Evolutionary conservation across 1,140 invertebrate species (phyloP).

Genomic region (Drosophila erecta): DNA sequence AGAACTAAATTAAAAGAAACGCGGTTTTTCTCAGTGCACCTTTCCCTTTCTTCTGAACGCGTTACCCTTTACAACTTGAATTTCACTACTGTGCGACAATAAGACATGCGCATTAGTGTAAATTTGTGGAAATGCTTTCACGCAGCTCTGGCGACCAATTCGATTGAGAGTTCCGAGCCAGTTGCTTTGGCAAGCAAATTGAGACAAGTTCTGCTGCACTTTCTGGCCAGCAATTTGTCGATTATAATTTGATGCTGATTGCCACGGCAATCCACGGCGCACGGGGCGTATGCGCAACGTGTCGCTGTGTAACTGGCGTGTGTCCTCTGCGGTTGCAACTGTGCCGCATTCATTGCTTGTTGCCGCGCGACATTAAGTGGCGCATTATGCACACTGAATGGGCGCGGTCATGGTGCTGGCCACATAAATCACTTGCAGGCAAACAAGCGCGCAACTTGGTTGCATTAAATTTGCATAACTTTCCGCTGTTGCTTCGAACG

Average conservation of each 20-base stretch:
- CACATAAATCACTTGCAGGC: constrained; percentile 80
- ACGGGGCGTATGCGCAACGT: constrained; percentile 35
- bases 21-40: background rate
- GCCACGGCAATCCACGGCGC: background rate
- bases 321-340: constrained; percentile 21
- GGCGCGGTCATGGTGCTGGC: constrained; percentile 59
- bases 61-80: background rate
- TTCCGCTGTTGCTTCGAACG: constrained; percentile 44
- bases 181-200: constrained; percentile 14
- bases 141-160: constrained; percentile 49
- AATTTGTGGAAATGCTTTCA: constrained; percentile 60
- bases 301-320: constrained; percentile 30
- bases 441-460: constrained; percentile 72
- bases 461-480: constrained; percentile 81
- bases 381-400: constrained; percentile 62
- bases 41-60: background rate
- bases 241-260: constrained; percentile 39
- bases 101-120: constrained; percentile 50
- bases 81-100: background rate
- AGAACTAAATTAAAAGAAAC: too few relatives aligned
- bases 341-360: constrained; percentile 55
- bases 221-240: constrained; percentile 29
- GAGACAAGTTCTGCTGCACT: constrained; percentile 11
- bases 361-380: constrained; percentile 57
- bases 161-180: constrained; percentile 49